These are phyloP conservation scores for Condylostylus longicornis DNA, from an alignment of 1,140 invertebrate species.

Conservation along the genomic window DNA sequence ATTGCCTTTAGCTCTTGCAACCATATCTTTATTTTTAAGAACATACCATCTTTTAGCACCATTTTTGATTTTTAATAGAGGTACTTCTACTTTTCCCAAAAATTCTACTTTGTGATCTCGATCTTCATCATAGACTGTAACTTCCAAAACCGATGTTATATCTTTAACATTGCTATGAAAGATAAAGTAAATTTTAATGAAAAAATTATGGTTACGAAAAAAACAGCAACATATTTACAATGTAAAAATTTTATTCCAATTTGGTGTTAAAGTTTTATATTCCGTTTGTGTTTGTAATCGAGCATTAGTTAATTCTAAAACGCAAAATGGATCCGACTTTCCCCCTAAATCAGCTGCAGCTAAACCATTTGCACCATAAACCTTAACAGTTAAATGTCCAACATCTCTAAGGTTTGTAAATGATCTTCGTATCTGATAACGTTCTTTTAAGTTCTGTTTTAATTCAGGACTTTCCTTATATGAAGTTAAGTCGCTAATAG, in stretches of 20 bases:
- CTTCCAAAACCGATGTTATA: conserved; percentile 86
- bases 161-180: conserved; percentile 82
- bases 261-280: conserved; percentile 91
- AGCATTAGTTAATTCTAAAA: conserved; percentile 87
- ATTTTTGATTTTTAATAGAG: conserved; percentile 72
- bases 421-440: conserved; percentile 62
- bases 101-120: conserved; percentile 96
- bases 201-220: conserved; percentile 7
- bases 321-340: conserved; percentile 94
- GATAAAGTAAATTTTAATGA: background rate
- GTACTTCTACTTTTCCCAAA: conserved; percentile 83
- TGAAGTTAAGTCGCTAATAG: conserved; percentile 74
- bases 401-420: conserved; percentile 69
- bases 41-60: conserved; percentile 91
- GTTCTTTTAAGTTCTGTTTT: conserved; percentile 42
- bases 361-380: conserved; percentile 76
- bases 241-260: conserved; percentile 97
- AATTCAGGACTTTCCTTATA: conserved; percentile 68
- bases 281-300: conserved; percentile 95
- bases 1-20: conserved; percentile 74
- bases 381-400: conserved; percentile 76
- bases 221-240: conserved; percentile 55
- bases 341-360: conserved; percentile 83
- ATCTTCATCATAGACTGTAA: conserved; percentile 98
- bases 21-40: conserved; percentile 91